Evolutionary conservation across 1,140 invertebrate species (phyloP).

Genomic region (Drosophila ironensis): DNA sequence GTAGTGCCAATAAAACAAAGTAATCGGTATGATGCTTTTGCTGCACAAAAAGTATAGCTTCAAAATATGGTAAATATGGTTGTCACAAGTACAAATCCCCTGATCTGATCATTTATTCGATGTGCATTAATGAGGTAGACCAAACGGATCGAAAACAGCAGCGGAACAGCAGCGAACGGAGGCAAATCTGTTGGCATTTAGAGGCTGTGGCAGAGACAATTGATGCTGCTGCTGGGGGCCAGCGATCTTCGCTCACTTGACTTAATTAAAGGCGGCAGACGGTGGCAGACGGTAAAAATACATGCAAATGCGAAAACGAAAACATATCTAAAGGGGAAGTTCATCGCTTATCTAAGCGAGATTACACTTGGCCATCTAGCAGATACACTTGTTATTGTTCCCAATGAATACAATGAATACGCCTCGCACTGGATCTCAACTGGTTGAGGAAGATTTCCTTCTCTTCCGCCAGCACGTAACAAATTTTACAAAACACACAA

Average conservation of each 20-base stretch:
- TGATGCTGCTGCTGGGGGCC: slow-evolving; percentile 47
- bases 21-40: too few species aligned
- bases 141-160: slow-evolving; percentile 11
- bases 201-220: slow-evolving; percentile 49
- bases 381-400: slow-evolving; percentile 26
- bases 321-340: slow-evolving; percentile 50
- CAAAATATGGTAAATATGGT: too few species aligned
- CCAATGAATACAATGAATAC: slow-evolving; percentile 5
- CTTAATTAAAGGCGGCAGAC: slow-evolving; percentile 70
- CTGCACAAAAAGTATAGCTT: too few species aligned
- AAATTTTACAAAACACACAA: not conserved
- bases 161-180: slow-evolving; percentile 11
- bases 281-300: slow-evolving; percentile 34
- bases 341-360: slow-evolving; percentile 60
- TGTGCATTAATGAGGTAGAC: slow-evolving; percentile 10
- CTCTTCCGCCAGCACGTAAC: not conserved
- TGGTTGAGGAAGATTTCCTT: not conserved
- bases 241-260: slow-evolving; percentile 74
- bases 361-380: slow-evolving; percentile 27
- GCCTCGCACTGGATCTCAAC: slow-evolving; percentile 26
- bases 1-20: too few species aligned
- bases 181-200: slow-evolving; percentile 71
- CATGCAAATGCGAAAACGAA: not conserved
- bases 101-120: too few species aligned
- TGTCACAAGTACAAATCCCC: too few species aligned